These are phyloP conservation scores for Parotocinclus haroldoi DNA, from an alignment of 2,797 vertebrate genomes.

Conservation along the genomic window DNA sequence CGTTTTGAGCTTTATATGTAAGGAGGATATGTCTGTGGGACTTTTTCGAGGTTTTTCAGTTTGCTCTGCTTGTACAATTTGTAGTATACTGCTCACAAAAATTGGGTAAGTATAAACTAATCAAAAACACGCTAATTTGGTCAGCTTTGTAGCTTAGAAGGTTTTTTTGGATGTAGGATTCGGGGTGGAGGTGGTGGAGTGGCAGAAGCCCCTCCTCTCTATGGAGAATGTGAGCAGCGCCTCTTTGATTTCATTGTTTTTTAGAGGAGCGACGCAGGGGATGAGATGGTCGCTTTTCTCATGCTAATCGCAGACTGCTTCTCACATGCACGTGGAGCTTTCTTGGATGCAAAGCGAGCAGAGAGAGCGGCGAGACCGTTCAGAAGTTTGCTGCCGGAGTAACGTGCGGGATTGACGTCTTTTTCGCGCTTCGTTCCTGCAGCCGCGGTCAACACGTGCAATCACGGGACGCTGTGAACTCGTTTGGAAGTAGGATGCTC, in stretches of 20 bases:
- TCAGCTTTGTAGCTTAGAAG: too few relatives aligned
- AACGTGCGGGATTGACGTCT: background rate
- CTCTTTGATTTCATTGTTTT: slow-evolving; percentile 71
- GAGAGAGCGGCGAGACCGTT: slow-evolving; percentile 52
- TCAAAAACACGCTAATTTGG: too few relatives aligned
- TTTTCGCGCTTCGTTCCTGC: background rate
- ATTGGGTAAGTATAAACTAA: too few relatives aligned
- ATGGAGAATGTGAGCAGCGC: slow-evolving; percentile 47
- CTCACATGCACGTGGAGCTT: slow-evolving; percentile 55
- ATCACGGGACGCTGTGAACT: background rate
- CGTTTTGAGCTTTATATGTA: too few relatives aligned
- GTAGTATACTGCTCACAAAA: too few relatives aligned
- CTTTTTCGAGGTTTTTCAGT: too few relatives aligned
- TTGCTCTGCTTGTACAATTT: too few relatives aligned
- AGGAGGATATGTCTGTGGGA: too few relatives aligned
- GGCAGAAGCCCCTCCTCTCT: slow-evolving; percentile 58
- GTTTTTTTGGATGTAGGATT: background rate
- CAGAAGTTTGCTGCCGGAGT: slow-evolving; percentile 6
- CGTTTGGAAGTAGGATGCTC: background rate
- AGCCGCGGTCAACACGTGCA: background rate
- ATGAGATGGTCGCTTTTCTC: slow-evolving; percentile 65
- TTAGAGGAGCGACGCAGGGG: slow-evolving; percentile 56
- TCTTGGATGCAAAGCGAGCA: slow-evolving; percentile 55
- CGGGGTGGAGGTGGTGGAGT: slow-evolving; percentile 8
- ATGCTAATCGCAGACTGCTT: slow-evolving; percentile 63